Conservation (phyloP, 2,113 vertebrate genomes). For the Numida meleagris region DNA sequence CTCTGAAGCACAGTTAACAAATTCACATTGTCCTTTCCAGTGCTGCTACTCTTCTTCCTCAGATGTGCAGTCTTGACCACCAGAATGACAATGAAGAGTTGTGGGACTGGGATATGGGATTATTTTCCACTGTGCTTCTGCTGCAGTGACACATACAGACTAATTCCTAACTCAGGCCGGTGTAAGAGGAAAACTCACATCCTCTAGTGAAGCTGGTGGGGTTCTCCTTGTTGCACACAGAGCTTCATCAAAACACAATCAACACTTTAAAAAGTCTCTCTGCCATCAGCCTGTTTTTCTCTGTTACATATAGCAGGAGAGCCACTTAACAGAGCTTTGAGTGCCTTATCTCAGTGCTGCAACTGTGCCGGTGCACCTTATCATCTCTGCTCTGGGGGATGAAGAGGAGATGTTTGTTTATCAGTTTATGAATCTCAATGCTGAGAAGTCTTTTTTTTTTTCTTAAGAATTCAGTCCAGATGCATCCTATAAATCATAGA, state of each 20-base stretch:
- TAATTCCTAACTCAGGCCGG: not conserved
- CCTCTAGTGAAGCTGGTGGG: not conserved
- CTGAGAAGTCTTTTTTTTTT: not conserved
- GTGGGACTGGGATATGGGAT: not conserved
- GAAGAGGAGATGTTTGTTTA: not conserved
- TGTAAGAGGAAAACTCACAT: not conserved
- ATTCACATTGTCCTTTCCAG: not conserved
- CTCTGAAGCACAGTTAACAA: not conserved
- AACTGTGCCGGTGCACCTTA: not conserved
- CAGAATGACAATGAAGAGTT: not conserved
- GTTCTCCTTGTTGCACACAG: not conserved
- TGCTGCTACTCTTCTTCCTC: not conserved
- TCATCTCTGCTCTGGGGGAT: not conserved
- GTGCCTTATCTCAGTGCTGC: not conserved
- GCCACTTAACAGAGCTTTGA: not conserved
- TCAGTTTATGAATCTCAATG: not conserved
- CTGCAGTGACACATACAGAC: fast-evolving
- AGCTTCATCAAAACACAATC: not conserved
- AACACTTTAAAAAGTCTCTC: not conserved
- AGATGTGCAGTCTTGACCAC: not conserved
- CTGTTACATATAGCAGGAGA: not conserved
- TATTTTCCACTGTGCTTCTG: not conserved
- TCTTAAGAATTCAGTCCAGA: not conserved
- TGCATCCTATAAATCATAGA: not conserved
- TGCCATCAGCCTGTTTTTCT: not conserved